Conservation (phyloP, 1,140 invertebrate genomes). For the Ostrea denselamellosa region DNA sequence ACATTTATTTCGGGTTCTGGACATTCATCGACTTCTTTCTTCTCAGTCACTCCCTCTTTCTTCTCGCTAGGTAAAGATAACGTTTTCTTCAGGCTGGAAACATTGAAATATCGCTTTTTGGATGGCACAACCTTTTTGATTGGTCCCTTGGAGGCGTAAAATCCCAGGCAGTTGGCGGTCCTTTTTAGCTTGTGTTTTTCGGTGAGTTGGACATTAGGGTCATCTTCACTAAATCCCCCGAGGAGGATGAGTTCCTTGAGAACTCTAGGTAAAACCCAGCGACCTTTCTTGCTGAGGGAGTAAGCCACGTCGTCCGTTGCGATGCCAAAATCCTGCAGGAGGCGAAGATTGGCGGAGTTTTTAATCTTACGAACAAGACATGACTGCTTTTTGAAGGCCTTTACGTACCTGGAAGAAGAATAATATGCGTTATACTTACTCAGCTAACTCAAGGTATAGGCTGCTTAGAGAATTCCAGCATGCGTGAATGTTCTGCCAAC, state of each 20-base stretch:
- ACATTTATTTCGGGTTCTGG: constrained; percentile 15
- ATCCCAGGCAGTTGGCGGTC: constrained; percentile 42
- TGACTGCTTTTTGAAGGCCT: constrained; percentile 18
- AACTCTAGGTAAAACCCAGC: constrained; percentile 34
- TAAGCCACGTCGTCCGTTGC: constrained; percentile 11
- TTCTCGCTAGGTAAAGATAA: background rate
- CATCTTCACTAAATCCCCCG: constrained; percentile 1
- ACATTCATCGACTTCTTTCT: background rate
- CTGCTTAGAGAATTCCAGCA: too few relatives aligned
- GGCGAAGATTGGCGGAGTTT: constrained; percentile 14
- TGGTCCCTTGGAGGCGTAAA: constrained; percentile 28
- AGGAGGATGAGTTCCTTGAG: constrained; percentile 43
- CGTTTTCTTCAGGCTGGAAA: background rate
- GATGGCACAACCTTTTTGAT: constrained; percentile 27
- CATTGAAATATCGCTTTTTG: constrained; percentile 44
- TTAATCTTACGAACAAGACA: constrained; percentile 31
- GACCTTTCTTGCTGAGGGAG: constrained; percentile 39
- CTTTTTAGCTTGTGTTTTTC: constrained; percentile 46
- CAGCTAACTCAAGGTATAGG: too few relatives aligned
- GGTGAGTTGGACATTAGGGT: constrained; percentile 6
- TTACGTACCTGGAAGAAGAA: constrained; percentile 40
- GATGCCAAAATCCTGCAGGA: constrained; percentile 84
- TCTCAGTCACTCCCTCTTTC: background rate
- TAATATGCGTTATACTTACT: too few relatives aligned
- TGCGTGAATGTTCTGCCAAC: too few relatives aligned